phyloP scores from a whole-genome alignment of 1,140 invertebrate genomes.

The Sarcophaga bullata region DNA sequence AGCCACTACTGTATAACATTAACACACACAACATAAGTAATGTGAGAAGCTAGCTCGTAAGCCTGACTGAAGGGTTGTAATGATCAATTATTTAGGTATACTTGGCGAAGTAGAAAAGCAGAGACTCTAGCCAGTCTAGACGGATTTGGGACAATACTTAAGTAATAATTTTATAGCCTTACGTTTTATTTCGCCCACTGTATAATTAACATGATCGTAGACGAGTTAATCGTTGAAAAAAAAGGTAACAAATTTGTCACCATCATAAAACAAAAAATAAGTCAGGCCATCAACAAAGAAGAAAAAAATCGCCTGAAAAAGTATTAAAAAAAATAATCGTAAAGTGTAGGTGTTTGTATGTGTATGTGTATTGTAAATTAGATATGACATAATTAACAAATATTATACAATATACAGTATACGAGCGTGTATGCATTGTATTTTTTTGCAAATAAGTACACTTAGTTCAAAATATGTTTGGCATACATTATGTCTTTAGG shows the following conservation, averaged over 20 bases:
- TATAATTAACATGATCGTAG: background rate
- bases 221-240: background rate
- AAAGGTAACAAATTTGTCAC: slow-evolving; percentile 14
- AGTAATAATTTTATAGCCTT: too few species aligned
- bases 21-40: too few species aligned
- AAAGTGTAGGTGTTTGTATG: background rate
- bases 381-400: slow-evolving; percentile 19
- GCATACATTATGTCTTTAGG: too few species aligned
- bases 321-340: background rate
- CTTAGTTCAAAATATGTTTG: too few species aligned
- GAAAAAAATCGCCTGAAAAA: background rate
- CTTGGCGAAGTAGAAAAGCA: too few species aligned
- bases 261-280: background rate
- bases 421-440: background rate
- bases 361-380: background rate
- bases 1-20: too few species aligned
- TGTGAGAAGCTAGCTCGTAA: too few species aligned
- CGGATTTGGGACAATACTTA: too few species aligned
- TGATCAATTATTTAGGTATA: too few species aligned
- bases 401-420: slow-evolving; percentile 5
- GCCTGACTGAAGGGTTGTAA: too few species aligned
- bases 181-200: background rate
- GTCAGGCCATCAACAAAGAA: background rate
- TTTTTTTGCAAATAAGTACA: background rate
- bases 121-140: too few species aligned